Evolutionary conservation across 2,113 vertebrate species (phyloP), one percentile per base, ranked within the genome.

Genomic region (Scomber colias): DNA sequence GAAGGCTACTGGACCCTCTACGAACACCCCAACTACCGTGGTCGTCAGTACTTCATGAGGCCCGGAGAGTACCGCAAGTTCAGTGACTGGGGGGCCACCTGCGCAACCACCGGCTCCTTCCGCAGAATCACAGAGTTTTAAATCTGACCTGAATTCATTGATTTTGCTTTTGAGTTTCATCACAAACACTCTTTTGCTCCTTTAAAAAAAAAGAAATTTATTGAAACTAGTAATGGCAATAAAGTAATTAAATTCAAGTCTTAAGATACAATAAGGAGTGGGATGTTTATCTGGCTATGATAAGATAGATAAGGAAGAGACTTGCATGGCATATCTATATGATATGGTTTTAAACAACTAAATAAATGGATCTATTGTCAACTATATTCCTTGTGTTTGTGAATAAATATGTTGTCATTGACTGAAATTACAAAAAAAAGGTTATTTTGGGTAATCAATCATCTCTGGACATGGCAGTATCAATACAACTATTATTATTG

Each of bases 1-100:
- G 92, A 96, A 0, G 92, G 89, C 77, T 93, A 79, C 84, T 92
- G 90, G 87, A 80, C 93, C 79, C 81, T 95, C 46, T 93, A 89
- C 0, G 90, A 95, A 82, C 75, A 93, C 73, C 62, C 89, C 54
- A 87, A 55, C 74, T 95, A 89, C 80, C 80, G 81, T 2, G 93
- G 93, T 6, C 90, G 85, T 1, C 92, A 95, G 79, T 93, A 94
- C 79, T 91, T 95, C 83, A 75, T 95, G 89, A 86, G 82, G 75
- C 92, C 94, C 0, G 87, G 90, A 0, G 86, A 95, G 63, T 94
- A 94, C 82, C 90, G 82, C 76, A 77, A 80, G 81, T 92, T 94
- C 82, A 92, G 82, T 0, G 76, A 93, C 80, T 94, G 94, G 94
- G 91, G 90, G 14, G 88, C 92, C 71, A 60, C 50, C 27, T 93